Evolutionary conservation across 1,140 invertebrate genomes (phyloP).

Genomic region (Lordiphosa stackelbergi): DNA sequence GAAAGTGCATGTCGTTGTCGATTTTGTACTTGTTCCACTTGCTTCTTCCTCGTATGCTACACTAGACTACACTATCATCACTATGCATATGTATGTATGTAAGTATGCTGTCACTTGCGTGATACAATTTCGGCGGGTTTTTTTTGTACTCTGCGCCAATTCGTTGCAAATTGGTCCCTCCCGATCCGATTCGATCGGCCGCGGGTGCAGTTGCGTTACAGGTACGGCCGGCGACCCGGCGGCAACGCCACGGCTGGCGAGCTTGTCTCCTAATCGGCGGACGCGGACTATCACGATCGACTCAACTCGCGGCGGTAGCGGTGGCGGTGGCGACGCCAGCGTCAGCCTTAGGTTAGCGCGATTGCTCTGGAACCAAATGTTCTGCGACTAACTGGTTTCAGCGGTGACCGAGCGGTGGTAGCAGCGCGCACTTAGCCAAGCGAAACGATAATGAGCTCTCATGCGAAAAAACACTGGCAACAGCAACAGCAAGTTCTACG

Average conservation of each 20-base stretch:
- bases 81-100: constrained; percentile 11
- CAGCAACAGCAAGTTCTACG: constrained; percentile 27
- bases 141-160: constrained; percentile 13
- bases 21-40: constrained; percentile 14
- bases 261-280: constrained; percentile 30
- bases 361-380: constrained; percentile 46
- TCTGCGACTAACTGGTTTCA: constrained; percentile 59
- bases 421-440: constrained; percentile 71
- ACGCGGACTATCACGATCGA: constrained; percentile 50
- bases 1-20: constrained; percentile 10
- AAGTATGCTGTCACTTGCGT: neutral
- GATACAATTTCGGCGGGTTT: constrained; percentile 7
- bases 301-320: constrained; percentile 34
- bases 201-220: constrained; percentile 13
- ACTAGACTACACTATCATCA: constrained; percentile 18
- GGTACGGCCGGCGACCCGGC: constrained; percentile 41
- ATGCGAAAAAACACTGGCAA: constrained; percentile 74
- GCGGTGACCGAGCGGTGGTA: constrained; percentile 31
- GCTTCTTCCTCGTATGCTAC: constrained; percentile 8
- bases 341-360: constrained; percentile 28
- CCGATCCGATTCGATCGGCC: constrained; percentile 30
- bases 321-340: constrained; percentile 16
- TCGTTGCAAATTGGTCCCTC: constrained; percentile 11
- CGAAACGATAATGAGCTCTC: constrained; percentile 77
- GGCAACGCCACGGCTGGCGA: constrained; percentile 52